Base-by-base conservation (phyloP, 2,888 invertebrate species). In the Hoplodrina blanda region DNA sequence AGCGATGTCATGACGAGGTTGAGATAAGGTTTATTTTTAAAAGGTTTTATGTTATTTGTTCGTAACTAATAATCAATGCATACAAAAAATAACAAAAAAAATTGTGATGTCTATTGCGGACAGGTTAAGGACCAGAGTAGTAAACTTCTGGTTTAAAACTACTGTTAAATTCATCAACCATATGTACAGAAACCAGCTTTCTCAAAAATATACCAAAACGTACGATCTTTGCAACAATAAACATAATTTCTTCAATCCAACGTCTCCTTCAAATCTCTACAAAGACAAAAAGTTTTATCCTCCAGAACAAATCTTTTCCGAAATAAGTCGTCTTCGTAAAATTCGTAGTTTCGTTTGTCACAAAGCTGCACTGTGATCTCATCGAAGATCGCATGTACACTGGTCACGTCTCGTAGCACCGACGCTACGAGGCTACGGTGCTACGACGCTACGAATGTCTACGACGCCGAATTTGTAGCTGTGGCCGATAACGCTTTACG, bases 391-490 rank as follows among this genome's bases (percentile, higher is more conserved):
- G 70, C 61, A 76, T 76, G 74, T 82, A 83, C 61, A 74, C 83
- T 19, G 30, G 79, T 83, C 81, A 83, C 82, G 82, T 83, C 49
- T 65, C 73, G 80, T 80, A 78, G 76, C 76, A 68, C 63, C 72
- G 60, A 30, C 46, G 73, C 81, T 63, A 78, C 81, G 74, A 75
- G 33, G 73, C 76, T 72, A 78, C 69, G 72, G 25, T 55, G 78
- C 78, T 59, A 78, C 82, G 78, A 59, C 54, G 80, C 78, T 77
- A 77, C 76, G 76, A 71, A 71, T 73, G 79, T 73, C 79, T 75
- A 80, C 71, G 78, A 72, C 68, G 67, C 69, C 72, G 66, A 83
- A 83, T 83, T 83, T 83, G 83, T 83, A 74, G 78, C 66, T 60
- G 69, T 65, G 70, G 66, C 70, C 73, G 70, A 76, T 83, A 79